Percentiles rank a stretch among this genome's conserved stretches.
These are phyloP conservation scores for Dyspetes luteomarginatus DNA, from an alignment of 2,888 invertebrate genomes.

Conservation along the genomic window DNA sequence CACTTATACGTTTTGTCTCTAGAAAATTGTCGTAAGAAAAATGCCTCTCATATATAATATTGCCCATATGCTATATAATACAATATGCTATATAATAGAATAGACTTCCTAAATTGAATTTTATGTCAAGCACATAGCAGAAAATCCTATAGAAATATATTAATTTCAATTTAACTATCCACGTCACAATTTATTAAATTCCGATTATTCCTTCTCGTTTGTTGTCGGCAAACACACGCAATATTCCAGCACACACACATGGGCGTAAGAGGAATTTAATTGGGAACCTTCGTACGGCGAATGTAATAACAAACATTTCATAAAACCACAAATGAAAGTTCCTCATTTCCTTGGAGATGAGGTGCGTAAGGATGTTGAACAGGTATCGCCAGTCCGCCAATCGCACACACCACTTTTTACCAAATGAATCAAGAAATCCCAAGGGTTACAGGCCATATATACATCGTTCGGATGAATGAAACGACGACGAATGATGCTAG, in stretches of 20 bases:
- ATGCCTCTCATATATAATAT: background rate
- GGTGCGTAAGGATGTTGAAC: background rate
- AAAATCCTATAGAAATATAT: no score
- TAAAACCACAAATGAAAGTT: slow-evolving; percentile 65
- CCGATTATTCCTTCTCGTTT: background rate
- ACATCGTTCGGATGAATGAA: slow-evolving; percentile 74
- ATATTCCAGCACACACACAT: background rate
- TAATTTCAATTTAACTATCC: no score
- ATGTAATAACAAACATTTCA: slow-evolving; percentile 70
- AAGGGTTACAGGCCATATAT: slow-evolving; percentile 66
- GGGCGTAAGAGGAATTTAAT: slow-evolving; percentile 40
- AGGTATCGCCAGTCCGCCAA: background rate
- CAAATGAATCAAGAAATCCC: slow-evolving; percentile 74
- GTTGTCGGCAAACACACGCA: background rate
- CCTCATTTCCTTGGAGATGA: background rate
- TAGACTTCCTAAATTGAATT: no score
- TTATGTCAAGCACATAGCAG: no score
- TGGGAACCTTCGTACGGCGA: slow-evolving; percentile 7
- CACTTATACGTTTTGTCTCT: background rate
- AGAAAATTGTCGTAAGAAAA: background rate
- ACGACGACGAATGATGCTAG: slow-evolving; percentile 48
- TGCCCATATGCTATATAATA: background rate
- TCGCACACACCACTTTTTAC: slow-evolving; percentile 65
- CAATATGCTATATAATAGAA: no score
- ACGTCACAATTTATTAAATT: slow-evolving; percentile 32